Base-by-base conservation (phyloP, 2,888 invertebrate species). In the Dicranocentrus wangi region DNA sequence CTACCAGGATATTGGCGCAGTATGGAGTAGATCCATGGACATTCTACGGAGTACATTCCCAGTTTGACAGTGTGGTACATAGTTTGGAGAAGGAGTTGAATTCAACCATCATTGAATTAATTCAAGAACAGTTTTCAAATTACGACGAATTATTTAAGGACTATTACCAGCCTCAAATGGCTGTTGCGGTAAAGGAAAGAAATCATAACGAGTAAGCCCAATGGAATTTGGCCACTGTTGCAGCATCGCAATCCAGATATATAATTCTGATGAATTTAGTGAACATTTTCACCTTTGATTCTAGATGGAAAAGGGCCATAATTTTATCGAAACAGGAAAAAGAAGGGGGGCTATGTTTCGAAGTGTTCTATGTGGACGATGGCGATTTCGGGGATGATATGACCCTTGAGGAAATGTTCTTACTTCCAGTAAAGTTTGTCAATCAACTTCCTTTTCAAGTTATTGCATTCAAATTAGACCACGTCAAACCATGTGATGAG, bases 401-500 rank as follows among this genome's bases (percentile, higher is more conserved):
- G 39, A 32, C 28, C 21, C 1, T 65, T 0, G 17, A 32, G 0
- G 75, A 78, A 25, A 3, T 85, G 39, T 82, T 85, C 42, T 82
- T 82, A 0, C 76, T 85, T n/a, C 72, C 73, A 0, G 55, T n/a
- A 8, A 27, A 65, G 5, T 82, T 79, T 53, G 82, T 82, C 0
- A 17, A 19, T 0, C 53, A 47, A n/a, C 19, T 85, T 1, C 85
- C 85, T 0, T 85, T 83, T 43, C 85, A 85, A 75, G 78, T 61
- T 0, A 82, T 85, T 58, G 77, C 79, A 0, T 75, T 85, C 13
- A 68, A 69, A n/a, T 53, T 83, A 21, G 60, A 65, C 1, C 82
- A 83, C 39, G 43, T 83, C 25, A 0, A 27, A 21, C 84, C 84
- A 2, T 43, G 42, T 1, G 47, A 28, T 55, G 47, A 47, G 15